Evolutionary conservation across 2,888 invertebrate genomes (phyloP).

Genomic region (Lypha dubia): DNA sequence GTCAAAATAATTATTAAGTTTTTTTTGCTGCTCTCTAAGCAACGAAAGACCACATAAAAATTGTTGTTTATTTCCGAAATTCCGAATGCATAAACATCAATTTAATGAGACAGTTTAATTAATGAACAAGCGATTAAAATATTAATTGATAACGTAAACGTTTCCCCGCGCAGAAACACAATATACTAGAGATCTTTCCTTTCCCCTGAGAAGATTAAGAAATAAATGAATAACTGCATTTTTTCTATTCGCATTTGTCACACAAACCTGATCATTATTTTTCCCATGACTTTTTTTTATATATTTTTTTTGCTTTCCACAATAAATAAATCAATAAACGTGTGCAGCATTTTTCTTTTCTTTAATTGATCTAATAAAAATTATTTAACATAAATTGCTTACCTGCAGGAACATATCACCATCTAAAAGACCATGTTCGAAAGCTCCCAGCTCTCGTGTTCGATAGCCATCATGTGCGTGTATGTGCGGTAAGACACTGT

Average conservation of each 20-base stretch:
- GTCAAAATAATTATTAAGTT: slow-evolving; percentile 17
- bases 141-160: too few species aligned
- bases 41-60: slow-evolving; percentile 37
- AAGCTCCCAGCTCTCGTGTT: slow-evolving; percentile 90
- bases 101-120: neutral
- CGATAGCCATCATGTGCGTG: slow-evolving; percentile 86
- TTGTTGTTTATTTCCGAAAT: slow-evolving; percentile 8
- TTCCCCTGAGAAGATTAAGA: too few species aligned
- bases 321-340: neutral
- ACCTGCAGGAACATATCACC: slow-evolving; percentile 98
- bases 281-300: neutral
- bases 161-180: too few species aligned
- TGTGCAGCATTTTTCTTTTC: neutral
- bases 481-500: slow-evolving; percentile 85
- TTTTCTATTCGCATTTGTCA: too few species aligned
- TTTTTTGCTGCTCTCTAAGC: neutral
- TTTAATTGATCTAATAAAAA: neutral
- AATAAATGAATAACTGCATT: too few species aligned
- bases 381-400: slow-evolving; percentile 77
- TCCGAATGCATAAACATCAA: neutral
- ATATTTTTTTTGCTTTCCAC: neutral
- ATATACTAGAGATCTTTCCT: too few species aligned
- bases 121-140: too few species aligned
- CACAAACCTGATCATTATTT: too few species aligned
- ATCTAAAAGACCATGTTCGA: slow-evolving; percentile 95